Conservation (phyloP, 2,113 vertebrate genomes). For the Mus musculus region GRCm39 chr1:126492501-126493000, state of each 20-base stretch:
- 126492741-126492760: not conserved
- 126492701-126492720: not conserved
- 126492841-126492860: constrained; percentile 29
- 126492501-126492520: not conserved
- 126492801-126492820: not conserved
- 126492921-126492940: not conserved
- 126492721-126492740: not conserved
- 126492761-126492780: not conserved
- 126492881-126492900: not conserved
- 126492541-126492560: constrained; percentile 5
- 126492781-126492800: not conserved
- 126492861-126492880: constrained; percentile 24
- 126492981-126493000: not conserved
- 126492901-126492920: constrained; percentile 13
- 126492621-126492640: not conserved
- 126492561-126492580: not conserved
- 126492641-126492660: not conserved
- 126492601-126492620: not conserved
- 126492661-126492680: not conserved
- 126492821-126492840: constrained; percentile 6
- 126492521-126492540: not conserved
- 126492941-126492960: not conserved
- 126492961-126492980: not conserved
- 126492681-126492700: no score
- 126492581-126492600: not conserved